Evolutionary conservation across 2,797 vertebrate species (phyloP), one percentile per base, ranked within the genome.

Genomic region (Sebastes paucispinis): DNA sequence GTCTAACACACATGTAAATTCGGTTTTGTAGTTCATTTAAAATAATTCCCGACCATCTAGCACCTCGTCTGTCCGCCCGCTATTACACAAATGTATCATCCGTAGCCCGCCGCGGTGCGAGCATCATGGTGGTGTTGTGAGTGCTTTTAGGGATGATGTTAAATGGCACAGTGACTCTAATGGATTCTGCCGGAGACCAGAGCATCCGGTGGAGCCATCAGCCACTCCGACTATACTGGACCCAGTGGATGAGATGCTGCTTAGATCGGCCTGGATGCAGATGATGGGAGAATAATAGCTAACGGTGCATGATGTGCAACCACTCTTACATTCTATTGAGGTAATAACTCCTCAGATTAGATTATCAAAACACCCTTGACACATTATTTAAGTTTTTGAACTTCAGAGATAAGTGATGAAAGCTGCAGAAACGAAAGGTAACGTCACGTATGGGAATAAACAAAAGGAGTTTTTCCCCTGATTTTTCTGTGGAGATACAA

Each of bases 1-100:
- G 32, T 80, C 74, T 81, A 65, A 80, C 79, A 52, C 65, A 81
- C 73, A 76, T 79, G 71, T 62, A 85, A 83, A 86, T 83, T 81
- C 2, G n/a, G 67, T 77, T 89, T 75, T 74, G 67, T 74, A 73
- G 76, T 82, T 85, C 4, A 67, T 85, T 85, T 83, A 43, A 63
- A 84, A 84, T 70, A 47, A 77, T 77, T 77, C 63, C 47, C 31
- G 22, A 47, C 59, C 24, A 81, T 82, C 87, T 77, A 83, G 47
- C 81, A 59, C 80, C 63, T 82, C n/a, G 29, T 75, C 50, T 57
- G 75, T 47, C 70, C 6, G 27, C 22, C 47, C 50, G 52, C 54
- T 70, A 69, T 80, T 59, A 43, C 62, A 31, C 5, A 64, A 79
- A 74, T 69, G 65, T 9, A 32, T 52, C 65, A 47, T 62, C 47